Conservation (phyloP, 2,888 invertebrate species). For the Lepidochitona cinerea region DNA sequence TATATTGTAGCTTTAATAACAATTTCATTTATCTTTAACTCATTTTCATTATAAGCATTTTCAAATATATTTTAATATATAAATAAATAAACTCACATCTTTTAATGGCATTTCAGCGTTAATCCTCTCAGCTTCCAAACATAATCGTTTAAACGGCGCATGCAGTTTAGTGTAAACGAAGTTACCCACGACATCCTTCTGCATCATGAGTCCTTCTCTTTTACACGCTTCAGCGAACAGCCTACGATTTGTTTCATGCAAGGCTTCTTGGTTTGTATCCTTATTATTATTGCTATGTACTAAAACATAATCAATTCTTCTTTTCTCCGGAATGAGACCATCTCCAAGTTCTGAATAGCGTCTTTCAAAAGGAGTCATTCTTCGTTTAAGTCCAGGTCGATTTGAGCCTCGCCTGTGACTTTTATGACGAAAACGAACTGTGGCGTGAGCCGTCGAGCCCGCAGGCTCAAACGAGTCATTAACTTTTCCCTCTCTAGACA, state of each 20-base stretch:
- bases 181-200: slow-evolving; percentile 36
- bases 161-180: slow-evolving; percentile 55
- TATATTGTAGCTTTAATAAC: too few species aligned
- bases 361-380: slow-evolving; percentile 40
- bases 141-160: slow-evolving; percentile 64
- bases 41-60: too few species aligned
- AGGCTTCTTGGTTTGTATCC: slow-evolving; percentile 19
- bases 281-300: slow-evolving; percentile 25
- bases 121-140: slow-evolving; percentile 65
- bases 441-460: neutral
- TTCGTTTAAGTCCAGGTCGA: slow-evolving; percentile 11
- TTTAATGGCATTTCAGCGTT: slow-evolving; percentile 67
- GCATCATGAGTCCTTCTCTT: slow-evolving; percentile 58
- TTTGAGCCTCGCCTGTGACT: neutral
- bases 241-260: slow-evolving; percentile 28
- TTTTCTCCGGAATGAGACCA: slow-evolving; percentile 43
- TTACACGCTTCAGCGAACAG: slow-evolving; percentile 52
- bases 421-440: neutral
- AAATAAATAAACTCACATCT: slow-evolving; percentile 66
- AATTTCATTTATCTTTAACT: too few species aligned
- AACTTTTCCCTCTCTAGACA: neutral
- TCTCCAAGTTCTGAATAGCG: slow-evolving; percentile 48
- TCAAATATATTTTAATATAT: too few species aligned
- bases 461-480: neutral
- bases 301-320: slow-evolving; percentile 66